Percentiles rank a stretch among this genome's conserved stretches.
Evolutionary conservation across 1,140 invertebrate species (phyloP).

Genomic region (Holotrichia oblita): DNA sequence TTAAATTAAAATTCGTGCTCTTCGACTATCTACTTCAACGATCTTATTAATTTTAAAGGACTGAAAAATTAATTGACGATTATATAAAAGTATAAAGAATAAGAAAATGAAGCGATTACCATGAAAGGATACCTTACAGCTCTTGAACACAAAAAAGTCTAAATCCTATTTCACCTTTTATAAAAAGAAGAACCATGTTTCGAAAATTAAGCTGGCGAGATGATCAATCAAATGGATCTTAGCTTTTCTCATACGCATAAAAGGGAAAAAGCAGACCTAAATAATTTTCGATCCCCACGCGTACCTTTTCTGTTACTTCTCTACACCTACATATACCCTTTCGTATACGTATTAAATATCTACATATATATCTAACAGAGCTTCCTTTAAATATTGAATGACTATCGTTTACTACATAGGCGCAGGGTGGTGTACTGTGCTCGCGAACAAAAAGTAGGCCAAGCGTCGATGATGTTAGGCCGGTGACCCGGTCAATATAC

Average conservation of each 20-base stretch:
- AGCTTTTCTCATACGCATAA: not conserved
- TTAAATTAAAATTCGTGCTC: too few species aligned
- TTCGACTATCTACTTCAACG: too few species aligned
- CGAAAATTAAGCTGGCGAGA: not conserved
- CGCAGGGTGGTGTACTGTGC: not conserved
- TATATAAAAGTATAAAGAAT: too few species aligned
- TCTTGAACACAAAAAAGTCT: not conserved
- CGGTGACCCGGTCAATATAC: constrained; percentile 35
- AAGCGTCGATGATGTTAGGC: not conserved
- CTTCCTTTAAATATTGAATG: constrained; percentile 17
- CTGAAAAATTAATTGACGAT: too few species aligned
- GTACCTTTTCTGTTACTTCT: not conserved
- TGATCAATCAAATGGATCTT: not conserved
- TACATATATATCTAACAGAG: not conserved
- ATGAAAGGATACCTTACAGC: not conserved
- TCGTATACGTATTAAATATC: not conserved
- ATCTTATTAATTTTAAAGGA: too few species aligned
- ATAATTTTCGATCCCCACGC: not conserved
- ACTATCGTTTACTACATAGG: not conserved
- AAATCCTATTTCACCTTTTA: not conserved
- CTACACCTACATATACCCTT: not conserved
- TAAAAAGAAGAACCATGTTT: not conserved
- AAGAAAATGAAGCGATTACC: too few species aligned
- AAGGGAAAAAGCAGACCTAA: not conserved
- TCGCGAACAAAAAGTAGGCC: not conserved